A percentile compares a stretch with the other conserved stretches of the same genome.
Evolutionary conservation across 1,140 invertebrate species (phyloP).

Genomic region (Drosophila rhopaloa): DNA sequence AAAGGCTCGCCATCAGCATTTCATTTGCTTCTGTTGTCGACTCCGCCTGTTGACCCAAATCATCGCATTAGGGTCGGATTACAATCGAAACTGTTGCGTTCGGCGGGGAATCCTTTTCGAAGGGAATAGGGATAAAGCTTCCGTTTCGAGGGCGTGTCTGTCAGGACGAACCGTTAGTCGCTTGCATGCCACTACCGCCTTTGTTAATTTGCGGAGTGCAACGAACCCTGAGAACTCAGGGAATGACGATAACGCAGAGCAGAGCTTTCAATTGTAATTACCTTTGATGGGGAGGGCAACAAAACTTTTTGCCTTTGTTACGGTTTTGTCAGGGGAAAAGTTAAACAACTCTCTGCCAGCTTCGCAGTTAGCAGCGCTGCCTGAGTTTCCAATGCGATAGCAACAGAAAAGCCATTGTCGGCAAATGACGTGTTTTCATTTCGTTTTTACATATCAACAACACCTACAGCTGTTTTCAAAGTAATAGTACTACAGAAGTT

Average conservation of each 20-base stretch:
- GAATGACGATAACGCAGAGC: slow-evolving; percentile 57
- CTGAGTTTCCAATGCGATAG: slow-evolving; percentile 71
- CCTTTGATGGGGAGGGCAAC: slow-evolving; percentile 47
- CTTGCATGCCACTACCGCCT: slow-evolving; percentile 43
- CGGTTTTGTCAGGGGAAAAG: slow-evolving; percentile 62
- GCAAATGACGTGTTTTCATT: slow-evolving; percentile 71
- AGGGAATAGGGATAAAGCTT: slow-evolving; percentile 14
- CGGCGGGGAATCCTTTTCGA: slow-evolving; percentile 2
- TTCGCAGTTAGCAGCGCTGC: slow-evolving; percentile 29
- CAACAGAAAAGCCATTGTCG: slow-evolving; percentile 46
- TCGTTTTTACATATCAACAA: slow-evolving; percentile 36
- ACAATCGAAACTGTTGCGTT: slow-evolving; percentile 53
- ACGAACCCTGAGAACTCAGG: slow-evolving; percentile 50
- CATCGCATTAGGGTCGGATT: slow-evolving; percentile 39
- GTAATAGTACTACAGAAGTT: no score
- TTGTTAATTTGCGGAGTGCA: slow-evolving; percentile 72
- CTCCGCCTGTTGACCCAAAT: slow-evolving; percentile 36
- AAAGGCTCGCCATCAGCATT: slow-evolving; percentile 17
- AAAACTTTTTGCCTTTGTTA: slow-evolving; percentile 64
- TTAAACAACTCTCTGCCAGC: slow-evolving; percentile 51
- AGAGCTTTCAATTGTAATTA: slow-evolving; percentile 66
- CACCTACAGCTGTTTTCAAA: slow-evolving; percentile 2
- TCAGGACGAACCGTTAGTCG: slow-evolving; percentile 40
- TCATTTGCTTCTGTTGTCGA: slow-evolving; percentile 20
- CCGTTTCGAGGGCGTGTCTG: slow-evolving; percentile 19